phyloP scores from a whole-genome alignment of 2,888 invertebrate genomes.

The Gibbula magus region DNA sequence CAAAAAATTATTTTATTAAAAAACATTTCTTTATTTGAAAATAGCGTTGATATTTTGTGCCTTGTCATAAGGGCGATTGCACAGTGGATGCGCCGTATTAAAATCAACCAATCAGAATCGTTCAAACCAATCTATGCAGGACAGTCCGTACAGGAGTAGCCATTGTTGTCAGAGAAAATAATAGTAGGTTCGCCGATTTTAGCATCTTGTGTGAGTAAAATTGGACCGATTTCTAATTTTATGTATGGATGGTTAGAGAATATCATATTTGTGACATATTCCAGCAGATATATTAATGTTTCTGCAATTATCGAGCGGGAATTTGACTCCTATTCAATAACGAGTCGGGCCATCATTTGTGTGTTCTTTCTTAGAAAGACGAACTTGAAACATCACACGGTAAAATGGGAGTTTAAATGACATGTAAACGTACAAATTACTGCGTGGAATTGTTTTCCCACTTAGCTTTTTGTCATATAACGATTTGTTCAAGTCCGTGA shows the following conservation, averaged over 20 bases:
- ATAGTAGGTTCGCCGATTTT: not conserved
- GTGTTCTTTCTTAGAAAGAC: too few species aligned
- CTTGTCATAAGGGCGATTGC: not conserved
- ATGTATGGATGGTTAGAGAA: not conserved
- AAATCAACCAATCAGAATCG: slow-evolving; percentile 5
- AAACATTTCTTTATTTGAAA: not conserved
- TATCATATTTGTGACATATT: not conserved
- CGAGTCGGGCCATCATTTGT: not conserved
- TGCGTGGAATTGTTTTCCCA: too few species aligned
- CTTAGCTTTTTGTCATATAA: too few species aligned
- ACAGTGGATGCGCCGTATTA: not conserved
- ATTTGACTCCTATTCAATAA: not conserved
- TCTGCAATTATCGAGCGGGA: not conserved
- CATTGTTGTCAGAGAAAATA: not conserved
- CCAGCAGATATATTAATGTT: not conserved
- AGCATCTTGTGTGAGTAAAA: slow-evolving; percentile 5
- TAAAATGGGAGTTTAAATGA: too few species aligned
- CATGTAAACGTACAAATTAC: too few species aligned
- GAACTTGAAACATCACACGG: too few species aligned
- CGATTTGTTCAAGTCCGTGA: too few species aligned
- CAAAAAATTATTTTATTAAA: too few species aligned
- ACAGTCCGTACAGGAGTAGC: not conserved
- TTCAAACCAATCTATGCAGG: not conserved
- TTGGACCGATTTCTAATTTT: not conserved
- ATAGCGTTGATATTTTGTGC: not conserved